Evolutionary conservation across 2,797 vertebrate genomes (phyloP), one percentile per base, ranked within the genome.

Genomic region (Stomatorhinus walkeri): DNA sequence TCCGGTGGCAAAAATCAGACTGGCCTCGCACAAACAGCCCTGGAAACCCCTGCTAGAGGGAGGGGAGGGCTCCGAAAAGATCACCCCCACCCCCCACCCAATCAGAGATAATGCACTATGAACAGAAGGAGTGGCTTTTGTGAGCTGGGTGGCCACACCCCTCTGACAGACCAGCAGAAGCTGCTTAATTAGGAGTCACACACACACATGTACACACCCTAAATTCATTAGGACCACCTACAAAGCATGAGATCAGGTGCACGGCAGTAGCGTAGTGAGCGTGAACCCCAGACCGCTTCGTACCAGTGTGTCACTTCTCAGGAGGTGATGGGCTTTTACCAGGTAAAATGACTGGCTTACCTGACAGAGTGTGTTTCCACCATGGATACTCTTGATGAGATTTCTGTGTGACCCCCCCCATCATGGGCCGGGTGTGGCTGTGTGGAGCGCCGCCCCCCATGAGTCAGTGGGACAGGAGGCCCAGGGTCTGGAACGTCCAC

Each of bases 21-120:
- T 93, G 93, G 95, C 96, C 96, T 97, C 97, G 96, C 96, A 97
- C 96, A 97, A 97, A 97, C 97, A 97, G 96, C 95, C 94, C 95
- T 94, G 95, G 96, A 96, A 97, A 96, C 95, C 95, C 94, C 96
- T 95, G 94, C 94, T 94, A 94, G 92, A 14, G 94, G 94, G 93
- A 92, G 94, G 95, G 92, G 93, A 90, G 91, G 49, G 92, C 22
- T 89, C 90, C 89, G 1, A 49, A 61, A 36, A 89, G 40, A 85
- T 72, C 59, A 59, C 87, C 56, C 81, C 86, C 68, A 76, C 68
- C 68, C 68, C 68, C 68, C 32, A 76, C 14, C 68, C 68, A 76
- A 87, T 88, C 56, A 88, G 87, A 54, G 43, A 85, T 48, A 83
- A 68, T 79, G 81, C 61, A 61, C 84, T 8, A 43, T n/a, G 72